These are phyloP conservation scores for Circaetus gallicus DNA, from an alignment of 2,113 vertebrate species.

Conservation along the genomic window DNA sequence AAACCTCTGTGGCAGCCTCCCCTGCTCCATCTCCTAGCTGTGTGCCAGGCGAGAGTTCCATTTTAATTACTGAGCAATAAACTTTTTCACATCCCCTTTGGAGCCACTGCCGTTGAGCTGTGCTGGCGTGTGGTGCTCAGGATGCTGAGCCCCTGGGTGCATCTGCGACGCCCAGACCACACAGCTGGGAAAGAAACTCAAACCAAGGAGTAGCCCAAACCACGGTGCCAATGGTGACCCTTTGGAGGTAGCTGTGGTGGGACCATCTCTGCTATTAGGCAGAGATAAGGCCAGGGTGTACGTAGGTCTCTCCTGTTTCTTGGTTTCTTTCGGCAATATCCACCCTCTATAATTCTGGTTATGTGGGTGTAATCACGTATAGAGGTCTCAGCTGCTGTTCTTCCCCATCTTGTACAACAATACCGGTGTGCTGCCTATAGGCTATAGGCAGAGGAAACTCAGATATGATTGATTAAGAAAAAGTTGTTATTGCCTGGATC, in stretches of 20 bases:
- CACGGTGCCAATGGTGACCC: fast-evolving
- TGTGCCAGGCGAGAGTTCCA: not conserved
- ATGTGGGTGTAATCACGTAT: not conserved
- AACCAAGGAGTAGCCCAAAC: not conserved
- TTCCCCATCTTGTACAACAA: not conserved
- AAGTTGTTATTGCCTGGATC: not conserved
- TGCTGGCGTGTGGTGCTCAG: not conserved
- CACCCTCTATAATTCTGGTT: not conserved
- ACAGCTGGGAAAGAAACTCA: not conserved
- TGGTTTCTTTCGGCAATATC: not conserved
- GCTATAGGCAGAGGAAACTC: not conserved
- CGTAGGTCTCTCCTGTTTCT: not conserved
- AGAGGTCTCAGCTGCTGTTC: not conserved
- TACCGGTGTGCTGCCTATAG: not conserved
- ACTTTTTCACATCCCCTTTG: not conserved
- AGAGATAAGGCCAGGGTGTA: not conserved
- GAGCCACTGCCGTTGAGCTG: not conserved
- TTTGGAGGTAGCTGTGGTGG: not conserved
- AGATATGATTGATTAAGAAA: not conserved
- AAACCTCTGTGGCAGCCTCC: not conserved
- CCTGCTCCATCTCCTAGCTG: not conserved
- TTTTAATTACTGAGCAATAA: not conserved
- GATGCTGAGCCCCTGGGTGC: not conserved
- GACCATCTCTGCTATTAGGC: not conserved
- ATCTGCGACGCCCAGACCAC: not conserved